Base-by-base conservation (phyloP, 2,797 vertebrate species). In the Epinephelus malabaricus region DNA sequence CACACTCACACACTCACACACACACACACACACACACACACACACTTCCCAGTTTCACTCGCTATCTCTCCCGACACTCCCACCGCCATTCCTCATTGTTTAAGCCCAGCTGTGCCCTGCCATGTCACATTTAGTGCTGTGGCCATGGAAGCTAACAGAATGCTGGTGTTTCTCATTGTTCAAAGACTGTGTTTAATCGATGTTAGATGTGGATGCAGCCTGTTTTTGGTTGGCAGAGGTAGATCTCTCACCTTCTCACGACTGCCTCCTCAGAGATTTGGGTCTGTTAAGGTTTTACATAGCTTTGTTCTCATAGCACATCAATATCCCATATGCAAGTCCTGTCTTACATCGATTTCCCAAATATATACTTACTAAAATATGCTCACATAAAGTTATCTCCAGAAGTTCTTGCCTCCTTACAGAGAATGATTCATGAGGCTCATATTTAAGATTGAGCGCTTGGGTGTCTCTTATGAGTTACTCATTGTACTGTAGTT, bases 81-180 rank as follows among this genome's bases (percentile, higher is more conserved):
- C 30, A 69, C 76, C 14, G 46, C 77, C 81, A 73, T 85, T 89
- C 81, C 82, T 87, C 85, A 50, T 78, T 73, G 81, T 87, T 80
- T 73, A 47, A 79, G 69, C 40, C 78, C 79, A 83, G 90, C 83
- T 86, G 85, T 76, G 67, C 47, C 21, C 71, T 69, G 65, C 55
- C 27, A 5, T 86, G 77, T 82, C 70, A 70, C 50, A 23, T 81
- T 55, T 62, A 46, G 21, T 66, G 51, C 63, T 18, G 70, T 10
- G 60, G 19, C 79, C 53, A 59, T 60, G 50, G 54, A 77, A 34
- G 27, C 49, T 4, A 13, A 71, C 47, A 18, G 30, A 61, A 63
- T 30, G 54, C 63, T 43, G 69, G 11, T 73, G 56, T 76, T 66
- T 68, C 58, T 34, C 50, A 4, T 78, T 50, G n/a, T 73, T 68